Conservation (phyloP, 2,888 invertebrate genomes). For the Vanessa cardui region DNA sequence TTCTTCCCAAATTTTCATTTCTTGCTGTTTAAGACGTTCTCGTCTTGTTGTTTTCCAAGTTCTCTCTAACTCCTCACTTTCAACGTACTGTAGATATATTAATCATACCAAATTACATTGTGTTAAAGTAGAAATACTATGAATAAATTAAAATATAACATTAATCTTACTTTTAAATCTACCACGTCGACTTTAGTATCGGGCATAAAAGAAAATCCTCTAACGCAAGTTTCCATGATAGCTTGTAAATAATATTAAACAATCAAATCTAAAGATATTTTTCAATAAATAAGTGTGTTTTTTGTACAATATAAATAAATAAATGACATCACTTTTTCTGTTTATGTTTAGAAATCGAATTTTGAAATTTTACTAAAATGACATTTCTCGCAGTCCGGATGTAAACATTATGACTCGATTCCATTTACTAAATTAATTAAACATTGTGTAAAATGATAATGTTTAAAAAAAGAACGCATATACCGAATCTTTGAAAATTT, state of each 20-base stretch:
- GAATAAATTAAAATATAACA: too few species aligned
- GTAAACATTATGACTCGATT: slow-evolving; percentile 3
- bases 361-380: slow-evolving; percentile 24
- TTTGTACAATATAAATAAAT: slow-evolving; percentile 7
- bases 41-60: slow-evolving; percentile 66
- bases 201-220: slow-evolving; percentile 71
- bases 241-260: background rate
- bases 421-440: background rate
- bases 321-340: slow-evolving; percentile 3
- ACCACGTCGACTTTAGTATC: slow-evolving; percentile 52
- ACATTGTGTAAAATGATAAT: background rate
- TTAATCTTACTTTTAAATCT: slow-evolving; percentile 56
- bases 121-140: background rate
- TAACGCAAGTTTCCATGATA: slow-evolving; percentile 57
- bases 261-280: slow-evolving; percentile 4
- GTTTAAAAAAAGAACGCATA: background rate
- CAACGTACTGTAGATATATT: slow-evolving; percentile 59
- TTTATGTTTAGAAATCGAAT: slow-evolving; percentile 15
- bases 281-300: background rate
- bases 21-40: slow-evolving; percentile 66
- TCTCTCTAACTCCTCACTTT: slow-evolving; percentile 62
- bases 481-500: background rate
- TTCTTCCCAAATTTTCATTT: slow-evolving; percentile 72
- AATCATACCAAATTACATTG: background rate
- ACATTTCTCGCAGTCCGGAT: slow-evolving; percentile 7